phyloP scores from a whole-genome alignment of 2,888 invertebrate species.

The Rugalucina vietnamica region DNA sequence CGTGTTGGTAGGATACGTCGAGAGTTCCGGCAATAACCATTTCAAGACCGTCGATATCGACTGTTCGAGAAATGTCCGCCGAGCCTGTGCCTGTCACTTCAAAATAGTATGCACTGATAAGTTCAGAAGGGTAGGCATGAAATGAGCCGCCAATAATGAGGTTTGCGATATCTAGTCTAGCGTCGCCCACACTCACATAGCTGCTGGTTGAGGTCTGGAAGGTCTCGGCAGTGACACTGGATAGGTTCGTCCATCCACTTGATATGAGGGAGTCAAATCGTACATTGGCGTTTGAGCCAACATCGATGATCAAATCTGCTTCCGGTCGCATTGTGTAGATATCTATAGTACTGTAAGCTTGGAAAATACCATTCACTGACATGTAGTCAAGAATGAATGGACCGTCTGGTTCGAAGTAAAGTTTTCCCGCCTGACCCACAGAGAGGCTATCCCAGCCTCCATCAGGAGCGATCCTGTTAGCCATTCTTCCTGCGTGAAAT shows the following conservation, averaged over 20 bases:
- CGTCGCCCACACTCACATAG: constrained; percentile 51
- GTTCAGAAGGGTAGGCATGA: constrained; percentile 39
- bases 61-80: constrained; percentile 41
- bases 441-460: constrained; percentile 64
- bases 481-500: constrained; percentile 54
- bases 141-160: constrained; percentile 44
- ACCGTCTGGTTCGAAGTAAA: constrained; percentile 61
- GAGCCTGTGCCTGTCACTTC: constrained; percentile 42
- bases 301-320: constrained; percentile 30
- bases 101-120: constrained; percentile 38
- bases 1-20: constrained; percentile 58
- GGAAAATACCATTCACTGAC: constrained; percentile 53
- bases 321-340: constrained; percentile 28
- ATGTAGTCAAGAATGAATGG: constrained; percentile 54
- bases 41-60: constrained; percentile 3
- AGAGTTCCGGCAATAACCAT: constrained; percentile 18
- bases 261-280: constrained; percentile 50
- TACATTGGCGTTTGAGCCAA: constrained; percentile 39
- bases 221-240: constrained; percentile 38
- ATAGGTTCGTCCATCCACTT: constrained; percentile 41
- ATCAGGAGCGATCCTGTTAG: constrained; percentile 35
- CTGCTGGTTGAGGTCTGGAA: constrained; percentile 48
- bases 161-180: constrained; percentile 44
- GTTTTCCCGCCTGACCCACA: constrained; percentile 46
- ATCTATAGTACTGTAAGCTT: constrained; percentile 43